Evolutionary conservation across 2,113 vertebrate genomes (phyloP).

Genomic region (Conger conger): DNA sequence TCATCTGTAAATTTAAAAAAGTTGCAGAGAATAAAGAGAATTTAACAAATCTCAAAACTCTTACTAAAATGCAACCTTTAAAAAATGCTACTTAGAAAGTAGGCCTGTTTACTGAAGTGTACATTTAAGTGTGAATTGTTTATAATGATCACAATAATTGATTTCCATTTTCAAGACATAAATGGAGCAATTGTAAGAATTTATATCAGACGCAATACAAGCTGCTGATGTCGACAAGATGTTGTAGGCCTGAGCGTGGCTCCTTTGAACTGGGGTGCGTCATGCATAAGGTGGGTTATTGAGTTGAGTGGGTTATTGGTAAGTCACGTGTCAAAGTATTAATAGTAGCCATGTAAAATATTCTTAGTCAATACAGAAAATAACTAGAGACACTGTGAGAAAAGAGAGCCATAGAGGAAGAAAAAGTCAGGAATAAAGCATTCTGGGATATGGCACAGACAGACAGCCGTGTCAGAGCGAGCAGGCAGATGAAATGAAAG

Average conservation of each 20-base stretch:
- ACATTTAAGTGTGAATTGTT: not conserved
- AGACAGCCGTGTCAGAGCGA: constrained; percentile 2
- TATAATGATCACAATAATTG: not conserved
- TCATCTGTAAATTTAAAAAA: not conserved
- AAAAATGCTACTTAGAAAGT: no score
- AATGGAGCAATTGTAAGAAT: not conserved
- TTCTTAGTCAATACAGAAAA: not conserved
- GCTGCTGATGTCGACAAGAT: no score
- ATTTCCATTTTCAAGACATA: not conserved
- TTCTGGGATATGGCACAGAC: constrained; percentile 8
- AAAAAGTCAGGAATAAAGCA: not conserved
- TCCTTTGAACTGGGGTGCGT: no score
- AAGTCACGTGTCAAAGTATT: no score
- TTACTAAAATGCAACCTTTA: no score
- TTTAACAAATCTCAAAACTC: not conserved
- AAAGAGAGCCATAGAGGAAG: not conserved
- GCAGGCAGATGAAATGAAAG: constrained; percentile 17
- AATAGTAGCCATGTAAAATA: no score
- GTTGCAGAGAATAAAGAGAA: not conserved
- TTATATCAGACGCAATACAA: no score
- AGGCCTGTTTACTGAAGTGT: no score
- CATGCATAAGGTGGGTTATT: no score
- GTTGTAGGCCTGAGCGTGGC: no score
- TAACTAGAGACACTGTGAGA: not conserved
- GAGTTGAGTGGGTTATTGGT: no score